Evolutionary conservation across 2,797 vertebrate genomes (phyloP).

Genomic region (Coluber constrictor): DNA sequence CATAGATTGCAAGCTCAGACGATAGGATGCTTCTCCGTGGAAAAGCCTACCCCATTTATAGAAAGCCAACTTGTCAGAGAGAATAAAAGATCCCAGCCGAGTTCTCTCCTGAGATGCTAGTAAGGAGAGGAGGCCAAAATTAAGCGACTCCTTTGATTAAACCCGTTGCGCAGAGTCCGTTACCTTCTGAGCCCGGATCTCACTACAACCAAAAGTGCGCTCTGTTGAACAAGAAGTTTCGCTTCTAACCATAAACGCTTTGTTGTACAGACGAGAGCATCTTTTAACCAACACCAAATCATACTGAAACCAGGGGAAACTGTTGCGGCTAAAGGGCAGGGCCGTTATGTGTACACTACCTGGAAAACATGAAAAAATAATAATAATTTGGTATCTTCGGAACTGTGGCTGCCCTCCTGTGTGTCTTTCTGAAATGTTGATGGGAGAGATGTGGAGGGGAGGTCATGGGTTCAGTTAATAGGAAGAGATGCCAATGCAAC

Average conservation of each 20-base stretch:
- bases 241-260: not conserved
- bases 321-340: not conserved
- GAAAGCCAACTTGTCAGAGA: not conserved
- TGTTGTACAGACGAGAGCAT: not conserved
- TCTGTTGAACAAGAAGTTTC: not conserved
- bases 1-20: not conserved
- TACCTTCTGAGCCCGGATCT: too few relatives aligned
- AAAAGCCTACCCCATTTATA: not conserved
- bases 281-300: not conserved
- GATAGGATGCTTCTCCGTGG: not conserved
- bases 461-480: not conserved
- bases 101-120: not conserved
- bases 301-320: constrained; percentile 5
- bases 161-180: not conserved
- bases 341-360: not conserved
- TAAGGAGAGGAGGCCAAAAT: not conserved
- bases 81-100: not conserved
- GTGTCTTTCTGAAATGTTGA: not conserved
- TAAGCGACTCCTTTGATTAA: not conserved
- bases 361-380: not conserved
- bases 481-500: not conserved
- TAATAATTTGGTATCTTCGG: not conserved
- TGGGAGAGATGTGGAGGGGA: too few relatives aligned
- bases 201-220: too few relatives aligned
- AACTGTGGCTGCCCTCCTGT: not conserved